Evolutionary conservation across 2,797 vertebrate species (phyloP).

Genomic region (Crypturellus tataupa): DNA sequence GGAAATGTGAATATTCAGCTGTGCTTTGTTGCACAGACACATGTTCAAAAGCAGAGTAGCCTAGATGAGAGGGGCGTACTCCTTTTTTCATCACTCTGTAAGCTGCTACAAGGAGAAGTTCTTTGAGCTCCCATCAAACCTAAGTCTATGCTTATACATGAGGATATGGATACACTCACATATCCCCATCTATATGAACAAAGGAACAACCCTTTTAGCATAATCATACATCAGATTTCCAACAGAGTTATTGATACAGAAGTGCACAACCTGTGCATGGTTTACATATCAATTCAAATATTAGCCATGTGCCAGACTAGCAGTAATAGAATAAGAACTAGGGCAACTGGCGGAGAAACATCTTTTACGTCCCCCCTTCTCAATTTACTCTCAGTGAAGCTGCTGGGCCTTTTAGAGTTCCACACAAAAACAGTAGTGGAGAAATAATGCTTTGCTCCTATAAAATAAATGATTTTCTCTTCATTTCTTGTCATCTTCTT

Average conservation of each 20-base stretch:
- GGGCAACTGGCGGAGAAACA: not conserved
- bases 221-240: not conserved
- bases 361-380: not conserved
- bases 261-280: not conserved
- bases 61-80: not conserved
- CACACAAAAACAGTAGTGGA: conserved; percentile 21
- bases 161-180: accelerated
- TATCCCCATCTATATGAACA: not conserved
- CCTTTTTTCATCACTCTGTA: not conserved
- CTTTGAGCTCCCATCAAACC: not conserved
- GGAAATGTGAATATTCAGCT: conserved; percentile 7
- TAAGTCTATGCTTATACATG: not conserved
- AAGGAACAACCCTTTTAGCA: not conserved
- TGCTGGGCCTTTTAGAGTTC: conserved; percentile 27
- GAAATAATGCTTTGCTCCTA: not conserved
- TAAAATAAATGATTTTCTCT: conserved; percentile 24
- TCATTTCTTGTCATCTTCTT: conserved; percentile 19
- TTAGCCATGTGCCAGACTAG: not conserved
- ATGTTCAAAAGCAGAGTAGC: not conserved
- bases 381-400: conserved; percentile 1
- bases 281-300: not conserved
- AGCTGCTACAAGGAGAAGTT: not conserved
- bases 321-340: not conserved
- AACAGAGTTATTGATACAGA: not conserved
- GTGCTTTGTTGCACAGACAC: conserved; percentile 19